phyloP scores from a whole-genome alignment of 2,797 vertebrate species.

The Parambassis ranga region DNA sequence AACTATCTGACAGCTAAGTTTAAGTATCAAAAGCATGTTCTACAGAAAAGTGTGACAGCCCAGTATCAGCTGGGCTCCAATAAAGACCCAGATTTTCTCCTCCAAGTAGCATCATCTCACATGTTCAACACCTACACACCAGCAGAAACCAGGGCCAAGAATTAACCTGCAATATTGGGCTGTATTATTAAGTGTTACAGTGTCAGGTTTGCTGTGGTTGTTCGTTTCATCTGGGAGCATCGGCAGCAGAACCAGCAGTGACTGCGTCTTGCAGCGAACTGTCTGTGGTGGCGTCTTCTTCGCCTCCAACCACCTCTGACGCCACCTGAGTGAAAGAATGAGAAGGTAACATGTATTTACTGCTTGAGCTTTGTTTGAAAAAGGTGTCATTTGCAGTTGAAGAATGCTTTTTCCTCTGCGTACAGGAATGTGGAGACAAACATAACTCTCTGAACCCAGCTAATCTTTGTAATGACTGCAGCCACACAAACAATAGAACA shows the following conservation, averaged over 20 bases:
- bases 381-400: not conserved
- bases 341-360: not conserved
- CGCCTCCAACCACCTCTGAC: slow-evolving; percentile 58
- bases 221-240: slow-evolving; percentile 73
- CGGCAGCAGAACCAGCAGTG: slow-evolving; percentile 21
- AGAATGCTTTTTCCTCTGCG: too few relatives aligned
- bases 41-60: too few relatives aligned
- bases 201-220: not conserved
- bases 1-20: too few relatives aligned
- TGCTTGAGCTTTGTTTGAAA: not conserved
- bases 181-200: not conserved
- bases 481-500: too few relatives aligned
- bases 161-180: not conserved
- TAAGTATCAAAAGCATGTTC: too few relatives aligned
- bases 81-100: too few relatives aligned
- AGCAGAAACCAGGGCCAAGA: too few relatives aligned
- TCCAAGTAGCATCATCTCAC: too few relatives aligned
- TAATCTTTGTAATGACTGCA: too few relatives aligned
- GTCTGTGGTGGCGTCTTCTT: slow-evolving; percentile 45
- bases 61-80: too few relatives aligned
- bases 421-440: not conserved
- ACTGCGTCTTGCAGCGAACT: slow-evolving; percentile 39
- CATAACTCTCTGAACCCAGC: not conserved
- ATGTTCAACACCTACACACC: too few relatives aligned
- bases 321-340: slow-evolving; percentile 56